Base-by-base conservation (phyloP, 2,888 invertebrate genomes). In the Spilosoma lubricipeda region DNA sequence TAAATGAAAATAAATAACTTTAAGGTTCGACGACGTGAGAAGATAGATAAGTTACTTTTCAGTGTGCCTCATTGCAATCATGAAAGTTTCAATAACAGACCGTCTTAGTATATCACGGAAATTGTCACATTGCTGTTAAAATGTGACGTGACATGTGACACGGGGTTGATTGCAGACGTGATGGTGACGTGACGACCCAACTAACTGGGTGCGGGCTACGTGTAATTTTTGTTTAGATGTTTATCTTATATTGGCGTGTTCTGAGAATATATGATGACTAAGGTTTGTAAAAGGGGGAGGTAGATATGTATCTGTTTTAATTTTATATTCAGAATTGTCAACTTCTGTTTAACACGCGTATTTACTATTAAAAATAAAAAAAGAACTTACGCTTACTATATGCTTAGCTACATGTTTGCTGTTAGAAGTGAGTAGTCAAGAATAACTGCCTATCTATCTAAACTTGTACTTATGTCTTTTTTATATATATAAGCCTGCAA, bases 101-200 rank as follows among this genome's bases (percentile, higher is more conserved):
- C 52, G n/a, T 20, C 42, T 52, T 20, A 30, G 36, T 71, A 65
- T 68, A 70, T 4, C 78, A 74, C 74, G 67, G 64, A 76, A 67
- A 72, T 71, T 74, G 79, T 64, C 74, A 45, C 69, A 68, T 75
- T 74, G 39, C 72, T 63, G 80, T 79, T 82, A 79, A 75, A 72
- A 76, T n/a, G 71, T 70, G 67, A 71, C 82, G 85, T 82, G 84
- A 84, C 85, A 80, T 69, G 66, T 79, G 84, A 85, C 84, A 79
- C 73, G 77, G 63, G 52, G 80, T 74, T 85, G 82, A 85, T 85
- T 82, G 81, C 84, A 75, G 66, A 78, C 82, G 84, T 84, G 85
- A 85, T 77, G 74, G 63, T 48, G 68, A 78, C 81, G 82, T 84
- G 84, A 84, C 80, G 72, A 76, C 70, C 74, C 70, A 78, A 77